Conservation (phyloP, 2,113 vertebrate genomes). For the Saimiri boliviensis region DNA sequence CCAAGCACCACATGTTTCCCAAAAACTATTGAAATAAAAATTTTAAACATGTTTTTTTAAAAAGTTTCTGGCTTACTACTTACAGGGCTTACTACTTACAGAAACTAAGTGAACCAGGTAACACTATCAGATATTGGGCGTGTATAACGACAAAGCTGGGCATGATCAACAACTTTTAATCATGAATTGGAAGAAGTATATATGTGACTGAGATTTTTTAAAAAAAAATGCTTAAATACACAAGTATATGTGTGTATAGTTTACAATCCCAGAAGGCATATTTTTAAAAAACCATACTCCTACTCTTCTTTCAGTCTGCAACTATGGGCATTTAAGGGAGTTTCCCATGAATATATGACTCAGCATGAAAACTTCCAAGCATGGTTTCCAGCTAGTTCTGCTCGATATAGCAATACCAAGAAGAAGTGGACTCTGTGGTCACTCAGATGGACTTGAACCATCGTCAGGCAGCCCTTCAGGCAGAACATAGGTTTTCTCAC, state of each 20-base stretch:
- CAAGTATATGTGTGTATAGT: neutral
- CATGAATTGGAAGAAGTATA: neutral
- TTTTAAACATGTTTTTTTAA: too few relatives aligned
- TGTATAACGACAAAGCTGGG: neutral
- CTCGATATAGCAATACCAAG: neutral
- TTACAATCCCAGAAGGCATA: neutral
- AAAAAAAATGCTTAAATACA: neutral
- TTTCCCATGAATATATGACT: neutral
- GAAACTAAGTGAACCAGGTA: neutral
- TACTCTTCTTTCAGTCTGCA: neutral
- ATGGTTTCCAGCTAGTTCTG: neutral
- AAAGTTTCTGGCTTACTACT: too few relatives aligned
- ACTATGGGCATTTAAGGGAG: neutral
- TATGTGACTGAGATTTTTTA: neutral
- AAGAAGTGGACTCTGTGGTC: neutral
- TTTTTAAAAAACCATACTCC: neutral
- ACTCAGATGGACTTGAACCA: neutral
- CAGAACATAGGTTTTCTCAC: neutral
- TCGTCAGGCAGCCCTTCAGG: neutral
- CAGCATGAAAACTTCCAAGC: neutral
- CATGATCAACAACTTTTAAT: neutral
- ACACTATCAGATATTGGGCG: neutral
- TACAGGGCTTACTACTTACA: neutral
- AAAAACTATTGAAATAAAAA: too few relatives aligned
- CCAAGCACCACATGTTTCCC: too few relatives aligned